Conservation (phyloP, 2,113 vertebrate genomes). For the Mustela lutreola region DNA sequence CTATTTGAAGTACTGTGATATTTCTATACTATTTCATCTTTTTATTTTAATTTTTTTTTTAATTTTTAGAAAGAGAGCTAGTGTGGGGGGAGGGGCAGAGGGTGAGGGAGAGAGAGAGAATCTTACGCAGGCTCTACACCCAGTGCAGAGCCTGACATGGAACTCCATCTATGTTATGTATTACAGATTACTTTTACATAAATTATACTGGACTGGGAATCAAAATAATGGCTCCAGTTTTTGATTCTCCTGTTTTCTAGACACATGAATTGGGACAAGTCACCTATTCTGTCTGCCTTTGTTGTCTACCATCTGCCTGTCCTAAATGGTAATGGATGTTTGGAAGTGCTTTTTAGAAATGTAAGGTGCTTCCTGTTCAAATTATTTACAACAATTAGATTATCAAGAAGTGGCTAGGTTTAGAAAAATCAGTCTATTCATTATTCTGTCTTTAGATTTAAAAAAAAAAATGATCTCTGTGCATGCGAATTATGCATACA, state of each 20-base stretch:
- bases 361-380: neutral
- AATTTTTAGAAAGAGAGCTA: neutral
- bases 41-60: neutral
- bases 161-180: neutral
- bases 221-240: neutral
- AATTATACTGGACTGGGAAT: neutral
- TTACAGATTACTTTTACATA: conserved; percentile 48
- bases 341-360: conserved; percentile 30
- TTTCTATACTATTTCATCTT: neutral
- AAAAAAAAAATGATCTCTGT: conserved; percentile 20
- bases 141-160: neutral
- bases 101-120: neutral
- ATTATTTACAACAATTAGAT: conserved; percentile 50
- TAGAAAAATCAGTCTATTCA: conserved; percentile 18
- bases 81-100: neutral
- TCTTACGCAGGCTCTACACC: neutral
- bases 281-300: neutral
- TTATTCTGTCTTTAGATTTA: conserved; percentile 50
- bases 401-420: conserved; percentile 35
- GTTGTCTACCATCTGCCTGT: neutral
- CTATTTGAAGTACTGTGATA: neutral
- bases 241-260: neutral
- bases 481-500: conserved; percentile 70
- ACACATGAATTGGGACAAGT: neutral
- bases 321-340: neutral